Percentiles rank a stretch among this genome's conserved stretches.
Evolutionary conservation across 2,888 invertebrate genomes (phyloP).

Genomic region (Calameuta idolon): DNA sequence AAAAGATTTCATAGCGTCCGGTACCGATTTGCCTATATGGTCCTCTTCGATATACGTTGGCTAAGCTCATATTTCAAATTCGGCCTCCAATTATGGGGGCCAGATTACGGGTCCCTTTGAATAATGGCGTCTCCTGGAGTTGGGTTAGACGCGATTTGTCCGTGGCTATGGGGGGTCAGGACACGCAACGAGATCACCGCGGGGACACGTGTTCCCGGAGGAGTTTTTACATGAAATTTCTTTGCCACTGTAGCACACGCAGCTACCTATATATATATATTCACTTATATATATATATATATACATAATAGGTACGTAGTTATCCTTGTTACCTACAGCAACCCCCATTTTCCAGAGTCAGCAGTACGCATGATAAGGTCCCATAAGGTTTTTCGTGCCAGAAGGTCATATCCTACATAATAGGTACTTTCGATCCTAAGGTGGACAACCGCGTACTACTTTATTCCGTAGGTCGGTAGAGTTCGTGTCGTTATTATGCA

Average conservation of each 20-base stretch:
- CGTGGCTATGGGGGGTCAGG: slow-evolving; percentile 37
- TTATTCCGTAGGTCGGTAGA: not conserved
- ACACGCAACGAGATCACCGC: slow-evolving; percentile 14
- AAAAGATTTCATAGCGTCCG: not conserved
- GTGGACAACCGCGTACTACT: not conserved
- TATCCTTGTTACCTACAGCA: not conserved
- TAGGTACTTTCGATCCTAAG: not conserved
- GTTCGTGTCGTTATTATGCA: slow-evolving; percentile 42
- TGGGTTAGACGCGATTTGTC: slow-evolving; percentile 32
- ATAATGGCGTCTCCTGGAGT: slow-evolving; percentile 32
- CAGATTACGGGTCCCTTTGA: slow-evolving; percentile 35
- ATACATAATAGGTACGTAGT: too few species aligned
- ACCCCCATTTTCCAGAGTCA: not conserved
- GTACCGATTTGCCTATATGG: not conserved
- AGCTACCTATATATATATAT: not conserved
- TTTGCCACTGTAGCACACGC: not conserved
- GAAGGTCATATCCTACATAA: not conserved
- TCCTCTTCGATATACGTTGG: not conserved
- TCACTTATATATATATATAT: too few species aligned
- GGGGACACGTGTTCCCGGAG: slow-evolving; percentile 29
- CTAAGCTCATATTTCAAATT: slow-evolving; percentile 7
- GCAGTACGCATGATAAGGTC: not conserved
- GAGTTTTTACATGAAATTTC: slow-evolving; percentile 33
- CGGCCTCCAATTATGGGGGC: slow-evolving; percentile 41
- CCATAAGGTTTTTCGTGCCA: not conserved